These are phyloP conservation scores for Oceanodroma tethys DNA, from an alignment of 2,113 vertebrate species.

Conservation along the genomic window DNA sequence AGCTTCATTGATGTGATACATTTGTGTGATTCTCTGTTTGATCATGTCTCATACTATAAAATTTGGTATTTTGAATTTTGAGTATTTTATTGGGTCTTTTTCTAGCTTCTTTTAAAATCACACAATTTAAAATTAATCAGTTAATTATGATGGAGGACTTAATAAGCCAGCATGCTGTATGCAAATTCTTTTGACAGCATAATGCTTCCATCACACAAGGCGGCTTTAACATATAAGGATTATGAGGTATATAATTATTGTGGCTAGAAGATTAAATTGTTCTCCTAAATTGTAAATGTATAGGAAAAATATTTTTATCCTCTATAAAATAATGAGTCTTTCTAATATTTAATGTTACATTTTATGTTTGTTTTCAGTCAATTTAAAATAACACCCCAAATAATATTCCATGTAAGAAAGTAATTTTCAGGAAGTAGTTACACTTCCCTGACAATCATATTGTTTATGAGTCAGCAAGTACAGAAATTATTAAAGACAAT, in stretches of 20 bases:
- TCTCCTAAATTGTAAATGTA: neutral
- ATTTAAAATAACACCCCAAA: conserved; percentile 7
- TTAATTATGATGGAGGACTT: conserved; percentile 32
- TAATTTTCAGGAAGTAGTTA: conserved; percentile 51
- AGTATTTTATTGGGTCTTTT: neutral
- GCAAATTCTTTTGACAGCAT: conserved; percentile 10
- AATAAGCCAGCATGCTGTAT: neutral
- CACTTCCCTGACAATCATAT: conserved; percentile 29
- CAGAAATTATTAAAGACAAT: conserved; percentile 71
- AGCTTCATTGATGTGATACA: neutral
- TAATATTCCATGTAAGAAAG: conserved; percentile 19
- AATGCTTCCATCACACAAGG: neutral
- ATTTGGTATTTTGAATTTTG: conserved; percentile 17
- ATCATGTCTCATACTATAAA: neutral
- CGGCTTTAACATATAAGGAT: neutral
- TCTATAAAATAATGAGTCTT: neutral
- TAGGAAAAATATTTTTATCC: neutral
- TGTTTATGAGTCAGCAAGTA: conserved; percentile 69
- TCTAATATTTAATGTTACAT: neutral
- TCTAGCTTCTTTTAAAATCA: conserved; percentile 6
- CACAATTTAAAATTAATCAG: conserved; percentile 38
- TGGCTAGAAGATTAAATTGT: neutral
- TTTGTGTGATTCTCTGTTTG: neutral
- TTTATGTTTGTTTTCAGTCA: conserved; percentile 29
- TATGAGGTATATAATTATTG: neutral